Base-by-base conservation (phyloP, 1,140 invertebrate species). In the Diorhabda carinulata region DNA sequence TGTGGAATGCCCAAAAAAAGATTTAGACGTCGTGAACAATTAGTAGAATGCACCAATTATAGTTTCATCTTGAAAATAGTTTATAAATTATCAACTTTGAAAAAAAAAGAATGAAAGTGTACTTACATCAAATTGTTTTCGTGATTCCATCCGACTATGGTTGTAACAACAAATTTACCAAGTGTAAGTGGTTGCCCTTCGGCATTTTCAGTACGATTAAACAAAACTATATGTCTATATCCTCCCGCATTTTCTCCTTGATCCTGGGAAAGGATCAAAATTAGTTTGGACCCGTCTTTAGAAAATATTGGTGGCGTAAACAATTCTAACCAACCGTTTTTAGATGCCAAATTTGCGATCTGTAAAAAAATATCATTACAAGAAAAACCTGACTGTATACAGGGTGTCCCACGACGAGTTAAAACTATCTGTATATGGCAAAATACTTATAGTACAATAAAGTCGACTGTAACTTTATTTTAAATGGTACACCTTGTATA, bases 91-190 rank as follows among this genome's bases (percentile, higher is more conserved):
- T 2, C 5, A 66, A 58, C 43, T 41, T 43, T 40, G 25, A 59
- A n/a, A 44, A 66, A 60, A 10, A 61, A 5, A 52, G 40, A 56
- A 61, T 52, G 63, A 63, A 43, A 58, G 40, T 7, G 4, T 61
- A 71, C 87, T 88, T 82, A 92, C 86, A 94, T 86, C 62, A 84
- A 79, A 69, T 89, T 82, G 57, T 85, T 85, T 43, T 87, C 80
- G 67, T 89, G 80, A 76, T 95, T 89, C 90, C 92, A 96, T 41
- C 87, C 84, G 3, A 94, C 81, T 69, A 98, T 91, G 74, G 90
- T 87, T 5, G 87, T 88, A 10, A 97, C 94, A 67, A 91, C 89
- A 79, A 88, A 92, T 68, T 86, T 84, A 43, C 92, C 92, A 43
- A 83, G 85, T 61, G 92, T 95, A 60, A 95, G 81, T 58, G 90